Evolutionary conservation across 2,888 invertebrate species (phyloP).

Genomic region (Endotricha flammealis): DNA sequence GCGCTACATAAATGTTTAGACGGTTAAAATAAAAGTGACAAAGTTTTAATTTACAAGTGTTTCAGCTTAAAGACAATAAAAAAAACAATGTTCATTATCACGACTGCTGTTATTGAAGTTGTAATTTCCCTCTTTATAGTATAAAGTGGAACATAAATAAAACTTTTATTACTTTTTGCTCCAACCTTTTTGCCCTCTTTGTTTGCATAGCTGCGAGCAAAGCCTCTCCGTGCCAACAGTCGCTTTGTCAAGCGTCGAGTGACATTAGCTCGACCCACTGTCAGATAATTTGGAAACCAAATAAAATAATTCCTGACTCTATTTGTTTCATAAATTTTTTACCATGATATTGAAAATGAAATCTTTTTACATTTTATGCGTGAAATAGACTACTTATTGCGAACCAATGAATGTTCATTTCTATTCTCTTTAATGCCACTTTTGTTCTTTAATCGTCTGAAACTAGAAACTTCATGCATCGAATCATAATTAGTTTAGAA

Average conservation of each 20-base stretch:
- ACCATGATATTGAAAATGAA: conserved; percentile 22
- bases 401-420: too few species aligned
- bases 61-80: conserved; percentile 17
- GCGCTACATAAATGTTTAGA: conserved; percentile 2
- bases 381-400: too few species aligned
- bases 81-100: conserved; percentile 20
- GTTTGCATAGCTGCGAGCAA: conserved; percentile 66
- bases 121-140: conserved; percentile 36
- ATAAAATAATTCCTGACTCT: conserved; percentile 53
- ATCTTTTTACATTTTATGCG: not conserved
- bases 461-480: too few species aligned
- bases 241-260: conserved; percentile 72
- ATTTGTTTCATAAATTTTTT: conserved; percentile 35
- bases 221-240: conserved; percentile 72
- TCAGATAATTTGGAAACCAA: conserved; percentile 67
- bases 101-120: conserved; percentile 26
- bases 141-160: conserved; percentile 50
- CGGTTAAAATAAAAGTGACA: conserved; percentile 15
- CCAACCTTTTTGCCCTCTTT: conserved; percentile 56
- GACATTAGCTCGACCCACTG: conserved; percentile 69
- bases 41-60: conserved; percentile 16
- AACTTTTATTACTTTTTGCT: conserved; percentile 57
- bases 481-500: too few species aligned
- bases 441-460: too few species aligned
- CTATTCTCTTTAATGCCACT: too few species aligned